Evolutionary conservation across 2,113 vertebrate species (phyloP).

Genomic region (Odobenus rosmarus): DNA sequence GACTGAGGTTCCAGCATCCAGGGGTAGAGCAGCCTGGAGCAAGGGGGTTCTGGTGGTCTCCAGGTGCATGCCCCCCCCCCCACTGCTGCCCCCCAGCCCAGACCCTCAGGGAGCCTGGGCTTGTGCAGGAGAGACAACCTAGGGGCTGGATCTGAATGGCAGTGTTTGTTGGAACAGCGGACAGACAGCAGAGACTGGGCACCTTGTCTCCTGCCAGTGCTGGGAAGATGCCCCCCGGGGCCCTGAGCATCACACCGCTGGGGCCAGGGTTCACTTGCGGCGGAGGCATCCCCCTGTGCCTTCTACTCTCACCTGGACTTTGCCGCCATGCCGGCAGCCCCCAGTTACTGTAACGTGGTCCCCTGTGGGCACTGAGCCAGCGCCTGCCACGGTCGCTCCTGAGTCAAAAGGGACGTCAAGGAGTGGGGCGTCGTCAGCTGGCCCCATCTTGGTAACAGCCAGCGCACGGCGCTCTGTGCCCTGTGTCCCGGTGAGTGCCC

Average conservation of each 20-base stretch:
- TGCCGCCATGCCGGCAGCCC: neutral
- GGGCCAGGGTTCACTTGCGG: neutral
- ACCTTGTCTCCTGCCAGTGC: neutral
- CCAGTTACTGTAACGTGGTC: neutral
- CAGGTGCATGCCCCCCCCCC: too few relatives aligned
- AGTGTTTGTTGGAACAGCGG: neutral
- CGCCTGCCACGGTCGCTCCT: neutral
- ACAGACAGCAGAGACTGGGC: neutral
- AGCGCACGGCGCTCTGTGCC: rapidly evolving
- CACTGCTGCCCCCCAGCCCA: neutral
- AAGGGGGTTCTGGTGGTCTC: neutral
- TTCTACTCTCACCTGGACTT: neutral
- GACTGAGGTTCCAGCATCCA: neutral
- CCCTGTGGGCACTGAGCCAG: neutral
- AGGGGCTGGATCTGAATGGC: neutral
- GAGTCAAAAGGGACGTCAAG: neutral
- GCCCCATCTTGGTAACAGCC: rapidly evolving
- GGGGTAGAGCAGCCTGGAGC: neutral
- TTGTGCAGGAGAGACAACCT: neutral
- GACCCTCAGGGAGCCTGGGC: neutral
- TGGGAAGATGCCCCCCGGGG: neutral
- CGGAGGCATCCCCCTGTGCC: rapidly evolving
- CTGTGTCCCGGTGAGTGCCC: neutral
- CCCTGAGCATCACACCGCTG: neutral
- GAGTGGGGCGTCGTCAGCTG: rapidly evolving